These are phyloP conservation scores for Diploscapter pachys DNA, from an alignment of 1,140 invertebrate species.

Conservation along the genomic window DNA sequence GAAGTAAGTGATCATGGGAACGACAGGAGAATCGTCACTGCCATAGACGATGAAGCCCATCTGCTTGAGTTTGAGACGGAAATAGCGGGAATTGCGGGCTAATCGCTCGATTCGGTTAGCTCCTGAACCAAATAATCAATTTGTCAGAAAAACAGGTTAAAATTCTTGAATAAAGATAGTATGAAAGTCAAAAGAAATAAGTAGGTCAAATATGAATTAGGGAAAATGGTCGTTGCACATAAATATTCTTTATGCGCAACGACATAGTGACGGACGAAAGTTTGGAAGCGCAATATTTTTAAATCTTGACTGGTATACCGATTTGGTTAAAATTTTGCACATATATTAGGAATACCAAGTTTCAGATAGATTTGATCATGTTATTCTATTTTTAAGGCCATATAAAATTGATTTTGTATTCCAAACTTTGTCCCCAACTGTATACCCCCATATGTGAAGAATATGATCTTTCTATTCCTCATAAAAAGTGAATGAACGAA, in stretches of 20 bases:
- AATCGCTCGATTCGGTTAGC: slow-evolving; percentile 72
- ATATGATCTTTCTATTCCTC: too few species aligned
- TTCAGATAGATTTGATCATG: not conserved
- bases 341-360: too few species aligned
- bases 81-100: slow-evolving; percentile 80
- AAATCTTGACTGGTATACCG: too few species aligned
- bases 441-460: too few species aligned
- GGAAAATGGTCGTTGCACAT: too few species aligned
- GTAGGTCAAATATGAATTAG: too few species aligned
- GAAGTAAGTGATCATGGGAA: slow-evolving; percentile 87
- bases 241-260: too few species aligned
- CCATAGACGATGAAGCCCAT: slow-evolving; percentile 92
- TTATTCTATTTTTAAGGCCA: slow-evolving; percentile 2
- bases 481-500: slow-evolving; percentile 31
- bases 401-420: slow-evolving; percentile 22
- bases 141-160: not conserved
- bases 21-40: slow-evolving; percentile 92
- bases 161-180: slow-evolving; percentile 25
- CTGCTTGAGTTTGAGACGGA: slow-evolving; percentile 77
- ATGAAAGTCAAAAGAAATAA: too few species aligned
- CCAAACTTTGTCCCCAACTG: too few species aligned
- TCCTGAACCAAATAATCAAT: slow-evolving; percentile 61
- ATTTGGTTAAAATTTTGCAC: too few species aligned
- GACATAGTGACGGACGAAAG: too few species aligned
- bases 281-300: too few species aligned